Percentiles rank a stretch among this genome's conserved stretches.
Conservation (phyloP, 2,113 vertebrate genomes). For the Anolis sagrei region DNA sequence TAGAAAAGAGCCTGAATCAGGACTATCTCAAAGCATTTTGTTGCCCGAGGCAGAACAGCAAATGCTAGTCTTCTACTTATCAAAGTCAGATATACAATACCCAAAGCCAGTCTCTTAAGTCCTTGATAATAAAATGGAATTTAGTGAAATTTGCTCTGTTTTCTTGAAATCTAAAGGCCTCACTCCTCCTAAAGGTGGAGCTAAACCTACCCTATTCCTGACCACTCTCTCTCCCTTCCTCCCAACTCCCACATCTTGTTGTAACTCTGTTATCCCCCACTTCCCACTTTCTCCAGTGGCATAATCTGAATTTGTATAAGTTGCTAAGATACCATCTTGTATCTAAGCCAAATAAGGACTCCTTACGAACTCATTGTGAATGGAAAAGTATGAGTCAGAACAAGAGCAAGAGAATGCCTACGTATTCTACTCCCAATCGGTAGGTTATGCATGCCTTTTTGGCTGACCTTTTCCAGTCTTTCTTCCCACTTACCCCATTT, state of each 20-base stretch:
- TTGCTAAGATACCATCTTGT: not conserved
- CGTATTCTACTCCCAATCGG: not conserved
- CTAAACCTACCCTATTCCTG: not conserved
- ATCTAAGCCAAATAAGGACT: not conserved
- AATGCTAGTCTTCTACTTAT: not conserved
- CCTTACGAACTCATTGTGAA: not conserved
- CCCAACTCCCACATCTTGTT: not conserved
- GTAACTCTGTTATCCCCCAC: not conserved
- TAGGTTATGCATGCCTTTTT: not conserved
- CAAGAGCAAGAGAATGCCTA: not conserved
- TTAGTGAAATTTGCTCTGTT: not conserved
- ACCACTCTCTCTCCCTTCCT: too few species aligned
- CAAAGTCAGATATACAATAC: not conserved
- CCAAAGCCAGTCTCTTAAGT: not conserved
- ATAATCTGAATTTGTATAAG: not conserved
- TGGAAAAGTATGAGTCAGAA: not conserved
- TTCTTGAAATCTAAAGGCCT: not conserved
- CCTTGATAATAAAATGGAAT: not conserved
- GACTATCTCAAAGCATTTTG: not conserved
- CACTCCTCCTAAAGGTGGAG: not conserved
- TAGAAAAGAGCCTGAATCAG: not conserved
- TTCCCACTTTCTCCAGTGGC: not conserved
- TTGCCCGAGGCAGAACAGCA: not conserved
- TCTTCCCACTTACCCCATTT: not conserved
- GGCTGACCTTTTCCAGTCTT: not conserved